phyloP scores from a whole-genome alignment of 1,140 invertebrate species.

The Drosophila bipectinata region DNA sequence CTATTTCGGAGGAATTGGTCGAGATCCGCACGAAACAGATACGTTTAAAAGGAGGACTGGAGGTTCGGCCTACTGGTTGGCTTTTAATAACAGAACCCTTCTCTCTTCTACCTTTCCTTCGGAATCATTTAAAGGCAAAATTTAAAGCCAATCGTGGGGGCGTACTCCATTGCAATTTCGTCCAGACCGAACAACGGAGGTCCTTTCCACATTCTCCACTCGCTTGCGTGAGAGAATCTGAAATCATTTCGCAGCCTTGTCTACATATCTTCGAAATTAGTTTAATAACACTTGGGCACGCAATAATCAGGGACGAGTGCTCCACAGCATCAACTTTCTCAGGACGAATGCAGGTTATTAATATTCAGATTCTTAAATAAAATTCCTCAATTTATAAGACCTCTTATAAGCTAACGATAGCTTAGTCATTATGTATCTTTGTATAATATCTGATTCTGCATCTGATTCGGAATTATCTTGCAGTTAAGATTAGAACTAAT shows the following conservation, averaged over 20 bases:
- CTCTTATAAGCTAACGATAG: too few species aligned
- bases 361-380: background rate
- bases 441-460: too few species aligned
- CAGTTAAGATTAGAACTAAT: too few species aligned
- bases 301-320: conserved; percentile 10
- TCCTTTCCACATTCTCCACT: conserved; percentile 3
- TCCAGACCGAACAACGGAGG: background rate
- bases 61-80: background rate
- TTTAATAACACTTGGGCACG: conserved; percentile 33
- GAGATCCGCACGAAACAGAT: background rate
- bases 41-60: too few species aligned
- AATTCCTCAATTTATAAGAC: too few species aligned
- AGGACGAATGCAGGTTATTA: background rate
- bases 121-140: background rate
- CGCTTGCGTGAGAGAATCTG: conserved; percentile 40
- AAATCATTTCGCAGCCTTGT: conserved; percentile 7
- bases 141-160: conserved; percentile 9
- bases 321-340: background rate
- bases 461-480: too few species aligned
- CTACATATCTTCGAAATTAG: conserved; percentile 25
- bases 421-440: too few species aligned
- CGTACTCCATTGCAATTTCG: conserved; percentile 6
- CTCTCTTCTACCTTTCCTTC: background rate
- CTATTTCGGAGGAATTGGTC: background rate
- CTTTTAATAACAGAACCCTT: background rate